Base-by-base conservation (phyloP, 2,888 invertebrate genomes). In the Antheraea assamensis region DNA sequence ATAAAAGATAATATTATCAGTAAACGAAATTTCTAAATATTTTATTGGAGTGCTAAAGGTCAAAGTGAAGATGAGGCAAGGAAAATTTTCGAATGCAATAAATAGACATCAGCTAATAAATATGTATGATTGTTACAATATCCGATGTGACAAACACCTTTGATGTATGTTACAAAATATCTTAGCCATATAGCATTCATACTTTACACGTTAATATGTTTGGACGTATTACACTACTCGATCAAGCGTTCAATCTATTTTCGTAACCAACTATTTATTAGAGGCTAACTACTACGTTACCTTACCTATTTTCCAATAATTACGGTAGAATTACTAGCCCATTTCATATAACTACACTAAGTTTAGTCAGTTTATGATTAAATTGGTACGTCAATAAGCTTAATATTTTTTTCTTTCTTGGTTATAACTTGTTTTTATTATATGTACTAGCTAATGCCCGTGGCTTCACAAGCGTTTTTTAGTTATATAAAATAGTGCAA, bases 91-190 rank as follows among this genome's bases (percentile, higher is more conserved):
- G n/a, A 66, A 71, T 47, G 71, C 64, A 71, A 74, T 55, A 42
- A 35, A 58, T 58, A 52, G 52, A 79, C 81, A 78, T 81, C 72
- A 21, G 24, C 27, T 30, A 70, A 74, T 76, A 74, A 74, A 75
- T 75, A 72, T 72, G 8, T 68, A 68, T 68, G 68, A 68, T 73
- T 82, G 79, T 74, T 76, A 35, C 78, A 82, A 83, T 71, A 72
- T 79, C 76, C 74, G 72, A 80, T 73, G 73, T 52, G 76, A 79
- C 76, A 58, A 55, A 58, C 58, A 35, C 35, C 35, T 68, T 66
- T 35, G 31, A 35, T 68, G 68, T 68, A 35, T 1, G n/a, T 68
- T 31, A 68, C 7, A 58, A 35, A 71, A 71, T 71, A 58, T 35
- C 35, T 68, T 19, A n/a, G 68, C 21, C 68, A 68, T 35, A 68